A percentile compares a stretch with the other conserved stretches of the same genome.
Evolutionary conservation across 30 jellyfish, hydroid and myxozoan species (phyloP).

Genomic region (Rhopilema esculentum): DNA sequence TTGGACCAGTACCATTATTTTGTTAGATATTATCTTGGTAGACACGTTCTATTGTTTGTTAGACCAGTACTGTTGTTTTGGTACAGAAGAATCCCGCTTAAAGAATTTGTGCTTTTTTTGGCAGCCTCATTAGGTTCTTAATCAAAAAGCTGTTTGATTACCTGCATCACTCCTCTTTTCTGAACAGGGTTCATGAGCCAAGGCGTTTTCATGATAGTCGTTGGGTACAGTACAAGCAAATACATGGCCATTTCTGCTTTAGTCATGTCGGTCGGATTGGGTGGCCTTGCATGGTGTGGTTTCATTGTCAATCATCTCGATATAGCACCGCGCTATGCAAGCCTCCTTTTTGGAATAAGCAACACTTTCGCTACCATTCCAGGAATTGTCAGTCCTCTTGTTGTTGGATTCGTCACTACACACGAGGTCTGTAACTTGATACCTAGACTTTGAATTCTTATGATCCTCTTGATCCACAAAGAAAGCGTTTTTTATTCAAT

Average conservation of each 20-base stretch:
- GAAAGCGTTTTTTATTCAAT: too few relatives aligned
- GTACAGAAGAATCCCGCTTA: too few relatives aligned
- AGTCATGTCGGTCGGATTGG: conserved; percentile 90
- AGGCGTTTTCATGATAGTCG: conserved; percentile 78
- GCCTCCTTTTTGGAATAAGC: conserved; percentile 89
- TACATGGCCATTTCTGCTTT: conserved; percentile 80
- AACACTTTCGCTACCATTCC: conserved; percentile 97
- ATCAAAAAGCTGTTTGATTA: too few relatives aligned
- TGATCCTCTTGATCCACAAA: too few relatives aligned
- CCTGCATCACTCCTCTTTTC: neutral
- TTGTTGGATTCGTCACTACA: conserved; percentile 84
- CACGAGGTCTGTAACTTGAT: conserved; percentile 65
- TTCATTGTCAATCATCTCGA: conserved; percentile 93
- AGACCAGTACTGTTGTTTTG: too few relatives aligned
- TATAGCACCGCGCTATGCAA: conserved; percentile 95
- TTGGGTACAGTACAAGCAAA: conserved; percentile 78
- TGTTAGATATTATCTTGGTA: too few relatives aligned
- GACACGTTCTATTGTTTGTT: too few relatives aligned
- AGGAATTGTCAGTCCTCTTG: conserved; percentile 87
- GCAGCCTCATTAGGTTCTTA: too few relatives aligned
- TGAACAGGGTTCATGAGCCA: conserved; percentile 79
- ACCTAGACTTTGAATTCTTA: neutral
- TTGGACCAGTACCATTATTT: too few relatives aligned
- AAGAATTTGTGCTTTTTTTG: too few relatives aligned
- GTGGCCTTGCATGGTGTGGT: conserved; percentile 96